Evolutionary conservation across 2,888 invertebrate species (phyloP), one percentile per base, ranked within the genome.

Genomic region (Acronicta leporina): DNA sequence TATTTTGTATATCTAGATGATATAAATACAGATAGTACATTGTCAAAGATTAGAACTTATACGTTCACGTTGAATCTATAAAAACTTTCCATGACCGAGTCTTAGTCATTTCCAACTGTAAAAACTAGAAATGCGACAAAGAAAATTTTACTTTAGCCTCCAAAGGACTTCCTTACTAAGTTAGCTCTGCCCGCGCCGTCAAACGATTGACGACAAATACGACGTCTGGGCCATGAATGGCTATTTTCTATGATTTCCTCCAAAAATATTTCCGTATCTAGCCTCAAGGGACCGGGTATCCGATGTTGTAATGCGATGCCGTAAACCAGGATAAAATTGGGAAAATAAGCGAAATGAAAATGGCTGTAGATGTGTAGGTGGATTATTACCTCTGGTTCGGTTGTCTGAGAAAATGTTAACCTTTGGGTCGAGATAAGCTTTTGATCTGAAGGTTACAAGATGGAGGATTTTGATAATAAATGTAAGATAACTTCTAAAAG

Each of bases 241-340:
- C 55, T 56, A 61, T 66, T 66, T 61, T 58, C 58, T 66, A 61
- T 47, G 56, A 63, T 59, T 63, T 55, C 38, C 38, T 61, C 44
- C 11, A 38, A 67, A 63, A 61, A 65, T 63, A 63, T 63, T 60
- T 54, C 55, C 46, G 46, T 61, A 58, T 61, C 48, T 61, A 56
- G 52, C 53, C 62, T 16, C 45, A 51, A 64, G 54, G 52, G 61
- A 46, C 25, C 30, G 43, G 52, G 50, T 47, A 63, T 61, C 53
- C 58, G 20, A 64, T 60, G 67, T 63, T 70, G 67, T 75, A 58
- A 73, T 69, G 45, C 48, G 52, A 58, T 46, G 40, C 45, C 58
- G 63, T 61, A 69, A 69, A 73, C 60, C 63, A 59, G 58, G 51
- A 72, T 66, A 63, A 72, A 68, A 66, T 61, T 61, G 66, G 60